Evolutionary conservation across 2,113 vertebrate species (phyloP), one percentile per base, ranked within the genome.

Genomic region (Suricata suricatta): DNA sequence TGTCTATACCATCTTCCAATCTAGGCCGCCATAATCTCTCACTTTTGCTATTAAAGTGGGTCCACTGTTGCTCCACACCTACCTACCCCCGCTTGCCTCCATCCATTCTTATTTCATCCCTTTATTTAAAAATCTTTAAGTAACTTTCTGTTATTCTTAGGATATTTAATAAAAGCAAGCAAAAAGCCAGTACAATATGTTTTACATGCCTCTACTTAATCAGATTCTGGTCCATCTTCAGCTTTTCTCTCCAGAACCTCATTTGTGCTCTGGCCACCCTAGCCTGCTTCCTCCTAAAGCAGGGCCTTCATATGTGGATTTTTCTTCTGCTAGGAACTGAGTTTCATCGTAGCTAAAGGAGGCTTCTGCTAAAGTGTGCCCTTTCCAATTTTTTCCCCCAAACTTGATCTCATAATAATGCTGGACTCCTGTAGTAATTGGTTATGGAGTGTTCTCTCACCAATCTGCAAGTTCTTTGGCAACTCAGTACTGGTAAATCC

Each of bases 91-190:
- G 7, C 23, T 74, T 50, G 23, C 10, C 7, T 35, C 25, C 7
- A 31, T 81, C 69, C 25, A 38, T 72, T 95, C 74, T 63, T 7
- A 12, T 72, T 91, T 69, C 31, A 57, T 90, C 47, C 23, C 29
- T 50, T 52, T 88, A 17, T 41, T 90, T 69, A 90, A 95, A 95
- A 68, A 68, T 68, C 16, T 16, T 84, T 88, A 29, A 82, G 35
- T 94, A 90, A n/a, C 17, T 95, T 80, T 15, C 14, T 66, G 2
- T 83, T 92, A 64, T 68, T 50, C n/a, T 93, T 68, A 88, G 38
- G 38, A 6, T 57, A 69, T 9, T 50, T 64, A 71, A 31, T 57
- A 63, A 85, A 92, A 79, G n/a, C 33, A 96, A 88, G 83, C 15
- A 21, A 57, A 96, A 93, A 29, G 47, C 5, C 47, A 60, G 5